Evolutionary conservation across 1,140 invertebrate genomes (phyloP).

Genomic region (Neuroterus valhalla): DNA sequence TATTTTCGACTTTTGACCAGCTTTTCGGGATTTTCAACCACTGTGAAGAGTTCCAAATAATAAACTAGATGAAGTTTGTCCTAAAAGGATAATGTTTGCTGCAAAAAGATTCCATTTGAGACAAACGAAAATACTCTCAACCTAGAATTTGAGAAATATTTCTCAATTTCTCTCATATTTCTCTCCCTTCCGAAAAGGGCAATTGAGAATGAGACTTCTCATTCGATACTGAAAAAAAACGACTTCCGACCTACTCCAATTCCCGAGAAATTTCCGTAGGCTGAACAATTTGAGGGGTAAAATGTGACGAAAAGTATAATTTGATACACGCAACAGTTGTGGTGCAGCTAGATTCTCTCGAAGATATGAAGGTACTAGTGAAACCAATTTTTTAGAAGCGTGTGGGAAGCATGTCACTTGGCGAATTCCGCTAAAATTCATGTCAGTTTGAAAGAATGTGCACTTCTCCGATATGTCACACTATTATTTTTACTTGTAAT

Average conservation of each 20-base stretch:
- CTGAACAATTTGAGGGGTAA: background rate
- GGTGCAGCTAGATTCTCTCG: background rate
- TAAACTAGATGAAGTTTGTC: too few relatives aligned
- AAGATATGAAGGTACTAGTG: background rate
- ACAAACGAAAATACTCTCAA: too few relatives aligned
- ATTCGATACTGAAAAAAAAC: slow-evolving; percentile 30
- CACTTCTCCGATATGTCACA: slow-evolving; percentile 8
- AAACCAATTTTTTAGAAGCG: slow-evolving; percentile 23
- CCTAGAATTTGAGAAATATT: too few relatives aligned
- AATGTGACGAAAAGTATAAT: slow-evolving; percentile 8
- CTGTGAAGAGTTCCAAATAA: too few relatives aligned
- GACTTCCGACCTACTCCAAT: slow-evolving; percentile 6
- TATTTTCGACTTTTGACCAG: too few relatives aligned
- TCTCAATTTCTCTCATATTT: too few relatives aligned
- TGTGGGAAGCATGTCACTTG: background rate
- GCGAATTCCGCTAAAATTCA: slow-evolving; percentile 19
- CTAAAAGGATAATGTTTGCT: too few relatives aligned
- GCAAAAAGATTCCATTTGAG: too few relatives aligned
- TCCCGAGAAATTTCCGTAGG: background rate
- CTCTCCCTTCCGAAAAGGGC: too few relatives aligned
- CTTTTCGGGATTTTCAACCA: too few relatives aligned
- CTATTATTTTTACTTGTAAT: slow-evolving; percentile 53
- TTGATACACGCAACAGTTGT: background rate
- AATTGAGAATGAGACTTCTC: slow-evolving; percentile 3
- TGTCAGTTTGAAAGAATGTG: slow-evolving; percentile 31